These are phyloP conservation scores for Oceanites oceanicus DNA, from an alignment of 2,113 vertebrate genomes.

Conservation along the genomic window DNA sequence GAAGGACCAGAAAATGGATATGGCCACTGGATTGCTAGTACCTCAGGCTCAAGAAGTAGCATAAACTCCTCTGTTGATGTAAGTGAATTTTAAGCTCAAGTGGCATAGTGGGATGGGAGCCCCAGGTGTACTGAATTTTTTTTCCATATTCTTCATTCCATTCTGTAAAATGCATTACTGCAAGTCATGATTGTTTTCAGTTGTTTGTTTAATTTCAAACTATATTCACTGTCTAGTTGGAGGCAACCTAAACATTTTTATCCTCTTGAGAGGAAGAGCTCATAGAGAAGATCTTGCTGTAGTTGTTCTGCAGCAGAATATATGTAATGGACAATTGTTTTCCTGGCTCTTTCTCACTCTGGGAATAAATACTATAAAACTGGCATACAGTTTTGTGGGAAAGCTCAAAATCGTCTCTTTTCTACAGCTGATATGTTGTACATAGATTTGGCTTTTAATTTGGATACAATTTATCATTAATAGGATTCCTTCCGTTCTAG, in stretches of 20 bases:
- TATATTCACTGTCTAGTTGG: neutral
- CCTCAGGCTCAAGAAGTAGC: constrained; percentile 90
- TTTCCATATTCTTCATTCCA: neutral
- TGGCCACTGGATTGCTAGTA: constrained; percentile 97
- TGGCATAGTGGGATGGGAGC: neutral
- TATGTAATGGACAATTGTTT: neutral
- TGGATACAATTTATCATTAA: neutral
- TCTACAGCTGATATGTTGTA: neutral
- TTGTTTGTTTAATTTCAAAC: neutral
- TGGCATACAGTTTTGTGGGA: neutral
- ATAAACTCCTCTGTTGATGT: constrained; percentile 88
- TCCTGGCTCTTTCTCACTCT: neutral
- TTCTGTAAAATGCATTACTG: neutral
- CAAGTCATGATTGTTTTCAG: neutral
- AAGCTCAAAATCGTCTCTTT: neutral
- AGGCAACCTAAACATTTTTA: neutral
- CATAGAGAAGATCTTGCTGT: neutral
- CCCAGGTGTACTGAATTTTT: neutral
- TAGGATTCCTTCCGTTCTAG: neutral
- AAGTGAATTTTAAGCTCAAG: constrained; percentile 59
- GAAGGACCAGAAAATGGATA: constrained; percentile 96
- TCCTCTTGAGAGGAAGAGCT: neutral
- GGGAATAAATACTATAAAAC: neutral
- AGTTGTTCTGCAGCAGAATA: neutral
- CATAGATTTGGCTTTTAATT: neutral